Evolutionary conservation across 2,113 vertebrate species (phyloP), one percentile per base, ranked within the genome.

Genomic region (Phoxinus phoxinus): DNA sequence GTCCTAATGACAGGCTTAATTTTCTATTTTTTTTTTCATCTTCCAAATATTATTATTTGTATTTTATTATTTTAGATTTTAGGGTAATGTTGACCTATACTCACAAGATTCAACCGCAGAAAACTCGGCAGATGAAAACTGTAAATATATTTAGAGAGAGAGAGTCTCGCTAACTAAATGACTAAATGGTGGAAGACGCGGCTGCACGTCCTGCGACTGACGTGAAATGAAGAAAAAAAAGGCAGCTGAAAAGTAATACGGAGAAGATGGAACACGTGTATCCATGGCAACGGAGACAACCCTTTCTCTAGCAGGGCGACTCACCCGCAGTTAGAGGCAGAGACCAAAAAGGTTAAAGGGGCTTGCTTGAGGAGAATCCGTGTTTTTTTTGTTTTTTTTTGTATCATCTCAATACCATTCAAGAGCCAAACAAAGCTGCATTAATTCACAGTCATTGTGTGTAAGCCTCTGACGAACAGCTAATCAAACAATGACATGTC

Each of bases 231-330:
- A 27, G 48, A 67, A 67, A 51, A 72, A 25, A 35, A 72, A 87
- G 67, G 74, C 19, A n/a, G 27, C 25, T 48, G 63, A 59, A 82
- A 53, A 85, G 73, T 25, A 78, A 44, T 48, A 85, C 17, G 35
- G 35, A 84, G 80, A 63, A 77, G 69, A 32, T 85, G 12, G 61
- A 27, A 51, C 63, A 56, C 15, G 32, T 77, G 84, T 88, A 77
- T 78, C 87, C 87, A 85, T 88, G 59, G 79, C 72, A 85, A 88
- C 87, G 15, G 44, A 84, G 44, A 76, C 32, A n/a, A 35, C 46
- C 69, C 21, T 23, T 80, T 81, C 82, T 46, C 23, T 11, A 76
- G 21, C 19, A 23, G 48, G 32, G 69, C 69, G 56, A 81, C 58
- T 87, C 83, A 85, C 86, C 75, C 53, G 71, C 58, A 63, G 67